Percentiles rank a stretch among this genome's conserved stretches.
Conservation (phyloP, 1,140 invertebrate genomes). For the Nymphalis io region DNA sequence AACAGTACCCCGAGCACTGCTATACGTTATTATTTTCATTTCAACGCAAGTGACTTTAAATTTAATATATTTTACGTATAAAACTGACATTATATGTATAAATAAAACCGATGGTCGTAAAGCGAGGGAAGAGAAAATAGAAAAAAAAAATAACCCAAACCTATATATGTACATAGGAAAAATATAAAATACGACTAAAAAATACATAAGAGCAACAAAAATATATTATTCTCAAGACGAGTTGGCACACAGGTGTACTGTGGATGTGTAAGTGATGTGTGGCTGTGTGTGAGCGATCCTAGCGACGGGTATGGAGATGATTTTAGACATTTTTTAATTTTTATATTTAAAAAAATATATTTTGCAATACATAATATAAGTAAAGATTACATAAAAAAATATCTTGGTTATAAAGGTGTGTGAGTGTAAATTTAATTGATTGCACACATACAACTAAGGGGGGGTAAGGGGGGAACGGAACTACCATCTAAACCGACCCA, state of each 20-base stretch:
- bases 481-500: too few species aligned
- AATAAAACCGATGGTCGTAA: constrained; percentile 34
- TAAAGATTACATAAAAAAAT: too few species aligned
- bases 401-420: too few species aligned
- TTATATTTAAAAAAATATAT: not conserved
- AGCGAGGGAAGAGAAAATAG: constrained; percentile 38
- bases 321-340: constrained; percentile 8
- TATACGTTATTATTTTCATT: too few species aligned
- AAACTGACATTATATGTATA: not conserved
- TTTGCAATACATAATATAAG: not conserved
- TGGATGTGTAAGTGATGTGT: constrained; percentile 43
- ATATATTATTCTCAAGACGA: constrained; percentile 79
- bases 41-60: too few species aligned
- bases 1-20: too few species aligned
- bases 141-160: constrained; percentile 53
- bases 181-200: constrained; percentile 78
- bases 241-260: constrained; percentile 64
- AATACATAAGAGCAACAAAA: constrained; percentile 79
- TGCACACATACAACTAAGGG: too few species aligned
- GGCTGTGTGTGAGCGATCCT: constrained; percentile 52
- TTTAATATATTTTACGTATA: not conserved
- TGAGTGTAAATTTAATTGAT: too few species aligned
- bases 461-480: too few species aligned
- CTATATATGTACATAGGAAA: constrained; percentile 62
- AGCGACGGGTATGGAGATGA: constrained; percentile 47